phyloP scores from a whole-genome alignment of 2,113 vertebrate species.

The Lampris megalopsis region DNA sequence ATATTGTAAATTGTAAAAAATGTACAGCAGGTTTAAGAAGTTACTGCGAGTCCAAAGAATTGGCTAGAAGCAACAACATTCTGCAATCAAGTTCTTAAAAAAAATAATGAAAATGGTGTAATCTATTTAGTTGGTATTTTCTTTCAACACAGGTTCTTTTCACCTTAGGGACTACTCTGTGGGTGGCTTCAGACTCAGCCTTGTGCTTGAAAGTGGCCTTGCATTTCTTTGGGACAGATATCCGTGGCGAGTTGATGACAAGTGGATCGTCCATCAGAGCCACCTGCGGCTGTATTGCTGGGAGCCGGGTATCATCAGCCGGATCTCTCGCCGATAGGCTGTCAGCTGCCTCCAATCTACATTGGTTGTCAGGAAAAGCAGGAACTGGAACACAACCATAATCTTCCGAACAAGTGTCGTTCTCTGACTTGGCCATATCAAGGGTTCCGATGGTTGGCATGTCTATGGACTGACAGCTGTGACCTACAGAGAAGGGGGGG shows the following conservation, averaged over 20 bases:
- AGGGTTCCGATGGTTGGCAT: background rate
- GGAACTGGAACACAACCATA: background rate
- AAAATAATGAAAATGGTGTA: background rate
- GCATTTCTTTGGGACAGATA: slow-evolving; percentile 74
- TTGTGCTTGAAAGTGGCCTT: slow-evolving; percentile 21
- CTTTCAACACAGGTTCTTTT: slow-evolving; percentile 36
- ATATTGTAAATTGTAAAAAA: no score
- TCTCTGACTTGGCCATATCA: background rate
- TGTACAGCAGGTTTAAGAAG: no score
- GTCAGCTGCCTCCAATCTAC: background rate
- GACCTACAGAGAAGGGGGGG: slow-evolving; percentile 19
- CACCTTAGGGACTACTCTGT: slow-evolving; percentile 41
- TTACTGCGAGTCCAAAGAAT: no score
- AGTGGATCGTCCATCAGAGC: slow-evolving; percentile 68
- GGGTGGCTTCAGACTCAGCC: slow-evolving; percentile 10
- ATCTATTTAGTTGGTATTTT: no score
- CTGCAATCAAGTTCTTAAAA: no score
- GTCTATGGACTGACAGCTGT: background rate
- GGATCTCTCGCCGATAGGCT: slow-evolving; percentile 14
- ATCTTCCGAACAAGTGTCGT: background rate
- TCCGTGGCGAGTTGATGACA: slow-evolving; percentile 69
- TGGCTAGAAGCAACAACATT: no score
- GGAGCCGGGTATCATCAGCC: background rate
- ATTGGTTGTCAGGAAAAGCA: background rate
- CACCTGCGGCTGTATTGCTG: background rate